These are phyloP conservation scores for Falcunculus frontatus DNA, from an alignment of 2,113 vertebrate genomes.

Conservation along the genomic window DNA sequence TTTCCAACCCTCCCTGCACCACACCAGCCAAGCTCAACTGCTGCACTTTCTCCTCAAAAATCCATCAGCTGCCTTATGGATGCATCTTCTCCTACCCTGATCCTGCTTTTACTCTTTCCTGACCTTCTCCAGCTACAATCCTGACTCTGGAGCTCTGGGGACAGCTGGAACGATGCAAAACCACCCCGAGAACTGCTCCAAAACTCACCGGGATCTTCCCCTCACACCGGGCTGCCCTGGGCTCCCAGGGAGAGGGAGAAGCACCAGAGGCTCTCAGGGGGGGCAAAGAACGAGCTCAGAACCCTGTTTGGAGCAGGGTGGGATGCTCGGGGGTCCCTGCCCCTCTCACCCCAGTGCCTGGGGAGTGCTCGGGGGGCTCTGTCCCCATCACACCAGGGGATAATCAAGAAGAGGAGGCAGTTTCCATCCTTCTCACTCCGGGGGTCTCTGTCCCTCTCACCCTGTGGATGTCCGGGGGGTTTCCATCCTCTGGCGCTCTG, in stretches of 20 bases:
- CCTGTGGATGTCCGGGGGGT: neutral
- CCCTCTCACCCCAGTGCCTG: neutral
- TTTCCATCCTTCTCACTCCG: neutral
- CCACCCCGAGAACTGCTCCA: neutral
- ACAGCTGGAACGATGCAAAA: neutral
- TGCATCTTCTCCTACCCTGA: neutral
- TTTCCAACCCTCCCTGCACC: neutral
- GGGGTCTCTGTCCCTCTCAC: too few relatives aligned
- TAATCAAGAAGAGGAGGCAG: too few relatives aligned
- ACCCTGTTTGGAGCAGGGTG: accelerated
- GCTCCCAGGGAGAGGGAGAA: neutral
- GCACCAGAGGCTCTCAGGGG: neutral
- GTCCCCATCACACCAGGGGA: too few relatives aligned
- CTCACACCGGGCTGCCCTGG: accelerated
- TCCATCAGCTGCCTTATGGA: neutral
- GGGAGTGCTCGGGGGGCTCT: neutral
- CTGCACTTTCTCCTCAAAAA: neutral
- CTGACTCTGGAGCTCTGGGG: neutral
- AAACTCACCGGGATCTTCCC: neutral
- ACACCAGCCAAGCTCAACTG: neutral
- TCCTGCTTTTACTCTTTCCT: neutral
- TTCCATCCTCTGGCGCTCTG: too few relatives aligned
- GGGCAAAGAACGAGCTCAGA: neutral
- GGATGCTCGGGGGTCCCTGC: neutral
- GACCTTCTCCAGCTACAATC: neutral